Percentiles rank a stretch among this genome's conserved stretches.
Evolutionary conservation across 2,888 invertebrate genomes (phyloP).

Genomic region (Nycteola revayana): DNA sequence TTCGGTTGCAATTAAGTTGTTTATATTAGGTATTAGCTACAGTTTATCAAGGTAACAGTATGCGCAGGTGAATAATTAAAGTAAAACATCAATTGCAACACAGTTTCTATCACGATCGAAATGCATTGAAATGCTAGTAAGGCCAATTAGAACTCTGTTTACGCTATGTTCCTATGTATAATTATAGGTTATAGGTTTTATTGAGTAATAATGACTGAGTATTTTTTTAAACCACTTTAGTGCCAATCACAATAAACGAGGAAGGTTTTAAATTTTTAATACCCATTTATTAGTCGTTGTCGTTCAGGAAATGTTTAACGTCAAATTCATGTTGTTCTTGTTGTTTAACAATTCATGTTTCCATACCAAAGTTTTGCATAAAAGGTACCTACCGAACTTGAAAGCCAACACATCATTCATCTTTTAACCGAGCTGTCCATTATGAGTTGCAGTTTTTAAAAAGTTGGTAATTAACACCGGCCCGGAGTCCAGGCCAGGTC

Average conservation of each 20-base stretch:
- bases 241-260: conserved; percentile 14
- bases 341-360: conserved; percentile 37
- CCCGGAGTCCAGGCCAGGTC: conserved; percentile 59
- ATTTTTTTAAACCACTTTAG: conserved; percentile 17
- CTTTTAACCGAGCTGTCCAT: conserved; percentile 74
- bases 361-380: conserved; percentile 42
- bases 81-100: conserved; percentile 21
- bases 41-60: conserved; percentile 24
- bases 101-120: conserved; percentile 21
- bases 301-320: conserved; percentile 27
- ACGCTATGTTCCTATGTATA: conserved; percentile 11
- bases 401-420: conserved; percentile 77
- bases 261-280: conserved; percentile 17
- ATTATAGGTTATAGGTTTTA: conserved; percentile 19
- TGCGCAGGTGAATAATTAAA: conserved; percentile 23
- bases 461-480: conserved; percentile 79
- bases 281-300: conserved; percentile 24
- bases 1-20: conserved; percentile 53
- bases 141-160: conserved; percentile 23
- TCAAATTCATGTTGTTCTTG: conserved; percentile 51
- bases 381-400: conserved; percentile 34
- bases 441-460: conserved; percentile 79
- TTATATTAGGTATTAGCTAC: conserved; percentile 48
- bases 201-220: conserved; percentile 15
- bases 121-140: conserved; percentile 12